Conservation (phyloP, 1,140 invertebrate genomes). For the Atta cephalotes region DNA sequence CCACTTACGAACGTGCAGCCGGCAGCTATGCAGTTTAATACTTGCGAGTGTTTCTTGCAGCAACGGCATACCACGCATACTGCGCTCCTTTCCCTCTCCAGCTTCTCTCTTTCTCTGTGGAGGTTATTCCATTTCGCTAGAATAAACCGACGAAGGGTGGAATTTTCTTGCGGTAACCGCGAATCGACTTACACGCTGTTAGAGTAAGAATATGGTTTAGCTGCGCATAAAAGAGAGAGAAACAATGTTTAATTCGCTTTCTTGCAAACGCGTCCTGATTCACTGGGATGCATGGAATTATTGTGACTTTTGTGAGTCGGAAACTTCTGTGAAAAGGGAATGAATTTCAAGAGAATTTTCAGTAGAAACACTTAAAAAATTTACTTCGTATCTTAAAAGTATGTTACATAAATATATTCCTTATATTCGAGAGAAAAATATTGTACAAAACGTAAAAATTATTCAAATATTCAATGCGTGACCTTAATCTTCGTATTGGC, state of each 20-base stretch:
- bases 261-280: slow-evolving; percentile 38
- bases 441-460: neutral
- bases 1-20: slow-evolving; percentile 66
- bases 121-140: slow-evolving; percentile 66
- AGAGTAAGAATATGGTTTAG: slow-evolving; percentile 49
- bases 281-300: slow-evolving; percentile 32
- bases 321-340: neutral
- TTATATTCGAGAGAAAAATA: neutral
- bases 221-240: slow-evolving; percentile 32
- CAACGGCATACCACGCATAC: slow-evolving; percentile 65
- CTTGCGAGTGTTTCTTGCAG: slow-evolving; percentile 72
- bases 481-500: neutral
- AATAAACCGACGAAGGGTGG: slow-evolving; percentile 42
- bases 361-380: neutral
- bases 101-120: slow-evolving; percentile 4
- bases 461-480: neutral
- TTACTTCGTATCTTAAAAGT: neutral
- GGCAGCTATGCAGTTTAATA: slow-evolving; percentile 72
- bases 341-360: neutral
- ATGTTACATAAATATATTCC: neutral
- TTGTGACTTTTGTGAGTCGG: neutral
- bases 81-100: neutral
- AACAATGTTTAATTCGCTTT: slow-evolving; percentile 47
- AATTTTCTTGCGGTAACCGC: slow-evolving; percentile 56
- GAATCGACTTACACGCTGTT: slow-evolving; percentile 61